Evolutionary conservation across 2,113 vertebrate species (phyloP), one percentile per base, ranked within the genome.

Genomic region (Lethenteron reissneri): DNA sequence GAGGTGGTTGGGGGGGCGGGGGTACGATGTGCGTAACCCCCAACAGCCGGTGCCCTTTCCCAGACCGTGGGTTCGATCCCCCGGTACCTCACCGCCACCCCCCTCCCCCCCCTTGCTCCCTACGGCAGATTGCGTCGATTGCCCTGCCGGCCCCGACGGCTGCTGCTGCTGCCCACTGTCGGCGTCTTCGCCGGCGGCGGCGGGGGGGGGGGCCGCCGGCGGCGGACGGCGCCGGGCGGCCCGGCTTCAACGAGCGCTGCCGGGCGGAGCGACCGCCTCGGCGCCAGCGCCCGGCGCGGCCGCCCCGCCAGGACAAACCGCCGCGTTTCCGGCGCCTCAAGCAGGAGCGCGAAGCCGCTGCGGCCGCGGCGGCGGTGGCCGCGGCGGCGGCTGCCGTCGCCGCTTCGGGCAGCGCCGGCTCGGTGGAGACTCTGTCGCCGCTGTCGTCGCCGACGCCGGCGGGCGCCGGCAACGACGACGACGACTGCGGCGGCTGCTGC

Each of bases 261-360:
- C 64, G 64, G 9, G n/a, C n/a, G 10, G 88, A 91, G 58, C 81
- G 85, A 3, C 83, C 83, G 1, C 90, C 92, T 4, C 80, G 87
- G 10, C 82, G 88, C 9, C 79, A 86, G 2, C 82, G 88, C 7
- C 86, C 85, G 1, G 82, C 88, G 11, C 85, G 87, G 5, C 88
- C 90, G 76, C 89, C 91, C 0, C 85, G 92, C 77, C 89, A 92
- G 76, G 89, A 92, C 78, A 92, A 92, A 73, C 89, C 89, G 0
- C 89, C 89, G 2, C 84, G 89, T 1, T 92, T 92, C 76, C 85
- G 89, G n/a, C 82, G 84, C 60, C 81, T 92, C 75, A 90, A 89
- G 75, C 92, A 97, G 75, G 89, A 21, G 71, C 79, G 87, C 2
- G 89, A 90, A 76, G 88, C 86, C 2, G 88, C 89, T 0, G 85